phyloP scores from a whole-genome alignment of 37 sponge, comb jelly and placozoan species.

The Diacarnus erythraeanus region DNA sequence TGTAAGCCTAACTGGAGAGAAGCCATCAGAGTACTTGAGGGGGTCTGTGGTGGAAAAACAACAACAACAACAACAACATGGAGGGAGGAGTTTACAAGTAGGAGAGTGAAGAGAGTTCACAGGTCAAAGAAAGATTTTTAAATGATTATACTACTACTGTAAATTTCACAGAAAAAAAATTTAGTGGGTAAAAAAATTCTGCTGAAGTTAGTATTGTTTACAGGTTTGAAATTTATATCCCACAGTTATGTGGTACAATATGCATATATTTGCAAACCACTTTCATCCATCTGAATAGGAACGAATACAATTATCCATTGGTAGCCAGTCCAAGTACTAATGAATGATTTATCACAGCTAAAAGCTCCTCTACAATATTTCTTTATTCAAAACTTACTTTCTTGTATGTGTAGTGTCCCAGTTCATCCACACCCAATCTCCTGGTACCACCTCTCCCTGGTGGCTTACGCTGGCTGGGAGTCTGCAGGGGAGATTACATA shows the following conservation, averaged over 20 bases:
- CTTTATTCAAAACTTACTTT: slow-evolving; percentile 66
- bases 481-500: background rate
- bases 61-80: background rate
- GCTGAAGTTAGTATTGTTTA: too few species aligned
- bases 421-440: slow-evolving; percentile 57
- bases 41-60: slow-evolving; percentile 36
- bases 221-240: too few species aligned
- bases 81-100: background rate
- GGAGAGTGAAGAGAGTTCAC: background rate
- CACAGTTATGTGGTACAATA: too few species aligned
- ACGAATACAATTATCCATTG: too few species aligned
- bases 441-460: background rate
- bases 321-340: too few species aligned
- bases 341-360: background rate
- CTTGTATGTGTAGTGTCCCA: slow-evolving; percentile 77
- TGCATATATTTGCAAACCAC: too few species aligned
- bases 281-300: too few species aligned
- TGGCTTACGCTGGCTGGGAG: background rate
- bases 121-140: background rate
- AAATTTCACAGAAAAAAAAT: too few species aligned
- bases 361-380: background rate
- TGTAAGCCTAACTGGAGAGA: slow-evolving; percentile 87
- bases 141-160: too few species aligned
- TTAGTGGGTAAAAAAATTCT: too few species aligned
- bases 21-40: slow-evolving; percentile 74